A percentile compares a stretch with the other conserved stretches of the same genome.
Evolutionary conservation across 2,888 invertebrate species (phyloP).

Genomic region (Heliconius erato): DNA sequence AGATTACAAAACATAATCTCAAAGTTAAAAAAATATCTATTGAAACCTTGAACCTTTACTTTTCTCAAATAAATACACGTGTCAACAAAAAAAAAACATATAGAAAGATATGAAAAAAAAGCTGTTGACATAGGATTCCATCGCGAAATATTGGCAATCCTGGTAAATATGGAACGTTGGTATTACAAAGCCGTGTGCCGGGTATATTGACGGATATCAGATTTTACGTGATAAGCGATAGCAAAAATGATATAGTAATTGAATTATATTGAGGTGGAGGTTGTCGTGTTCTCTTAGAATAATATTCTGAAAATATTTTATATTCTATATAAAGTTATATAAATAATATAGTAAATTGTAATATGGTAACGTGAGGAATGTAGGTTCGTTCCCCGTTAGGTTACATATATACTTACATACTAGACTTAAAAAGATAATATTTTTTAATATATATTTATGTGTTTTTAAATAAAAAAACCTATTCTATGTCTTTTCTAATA

Average conservation of each 20-base stretch:
- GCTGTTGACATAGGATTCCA: slow-evolving; percentile 43
- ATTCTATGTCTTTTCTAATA: too few species aligned
- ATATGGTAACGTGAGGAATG: not conserved
- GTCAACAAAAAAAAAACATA: slow-evolving; percentile 39
- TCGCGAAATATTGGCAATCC: slow-evolving; percentile 43
- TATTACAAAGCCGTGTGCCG: slow-evolving; percentile 30
- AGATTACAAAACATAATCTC: slow-evolving; percentile 19
- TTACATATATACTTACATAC: too few species aligned
- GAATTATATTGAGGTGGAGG: not conserved
- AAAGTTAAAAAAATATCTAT: slow-evolving; percentile 21
- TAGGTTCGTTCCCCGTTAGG: not conserved
- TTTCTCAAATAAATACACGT: slow-evolving; percentile 29
- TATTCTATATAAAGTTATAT: not conserved
- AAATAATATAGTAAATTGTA: too few species aligned
- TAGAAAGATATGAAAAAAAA: slow-evolving; percentile 37
- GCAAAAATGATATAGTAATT: slow-evolving; percentile 13
- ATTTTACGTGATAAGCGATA: slow-evolving; percentile 26
- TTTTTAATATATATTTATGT: too few species aligned
- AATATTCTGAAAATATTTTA: not conserved
- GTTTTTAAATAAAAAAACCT: too few species aligned
- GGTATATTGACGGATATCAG: slow-evolving; percentile 34
- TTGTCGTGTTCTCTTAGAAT: not conserved
- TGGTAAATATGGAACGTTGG: slow-evolving; percentile 35
- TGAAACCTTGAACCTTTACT: not conserved
- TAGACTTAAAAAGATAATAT: too few species aligned